Evolutionary conservation across 2,113 vertebrate genomes (phyloP).

Genomic region (Tricholaema leucomelas): DNA sequence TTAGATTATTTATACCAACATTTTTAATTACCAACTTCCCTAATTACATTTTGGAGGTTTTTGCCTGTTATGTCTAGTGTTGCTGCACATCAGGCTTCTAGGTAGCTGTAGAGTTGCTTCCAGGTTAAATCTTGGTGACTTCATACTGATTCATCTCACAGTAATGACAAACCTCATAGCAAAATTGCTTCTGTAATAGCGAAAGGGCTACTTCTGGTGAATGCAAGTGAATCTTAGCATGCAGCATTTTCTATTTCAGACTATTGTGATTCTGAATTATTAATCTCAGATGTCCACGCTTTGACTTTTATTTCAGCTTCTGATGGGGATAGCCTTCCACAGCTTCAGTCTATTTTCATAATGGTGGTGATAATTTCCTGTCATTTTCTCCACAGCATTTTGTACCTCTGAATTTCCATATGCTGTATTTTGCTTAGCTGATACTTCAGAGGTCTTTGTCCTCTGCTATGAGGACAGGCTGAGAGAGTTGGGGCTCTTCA

Average conservation of each 20-base stretch:
- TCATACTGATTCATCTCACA: conserved; percentile 7
- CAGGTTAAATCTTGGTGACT: neutral
- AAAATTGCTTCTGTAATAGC: neutral
- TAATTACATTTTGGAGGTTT: neutral
- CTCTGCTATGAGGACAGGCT: too few relatives aligned
- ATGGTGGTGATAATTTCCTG: neutral
- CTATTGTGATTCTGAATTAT: fast-evolving
- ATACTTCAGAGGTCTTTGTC: neutral
- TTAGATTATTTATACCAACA: neutral
- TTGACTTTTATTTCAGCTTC: neutral
- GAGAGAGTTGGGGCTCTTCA: too few relatives aligned
- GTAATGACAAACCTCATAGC: neutral
- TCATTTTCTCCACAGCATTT: neutral
- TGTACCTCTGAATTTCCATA: neutral
- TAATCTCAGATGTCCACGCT: neutral
- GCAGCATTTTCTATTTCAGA: neutral
- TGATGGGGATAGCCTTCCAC: neutral
- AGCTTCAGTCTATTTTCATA: neutral
- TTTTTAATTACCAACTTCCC: neutral
- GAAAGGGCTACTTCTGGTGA: neutral
- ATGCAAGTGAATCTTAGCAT: neutral
- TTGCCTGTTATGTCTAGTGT: neutral
- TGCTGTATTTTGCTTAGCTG: neutral
- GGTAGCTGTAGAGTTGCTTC: neutral
- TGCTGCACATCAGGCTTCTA: neutral